Percentiles rank a stretch among this genome's conserved stretches.
Conservation (phyloP, 2,888 invertebrate genomes). For the Mycalesis mineus region DNA sequence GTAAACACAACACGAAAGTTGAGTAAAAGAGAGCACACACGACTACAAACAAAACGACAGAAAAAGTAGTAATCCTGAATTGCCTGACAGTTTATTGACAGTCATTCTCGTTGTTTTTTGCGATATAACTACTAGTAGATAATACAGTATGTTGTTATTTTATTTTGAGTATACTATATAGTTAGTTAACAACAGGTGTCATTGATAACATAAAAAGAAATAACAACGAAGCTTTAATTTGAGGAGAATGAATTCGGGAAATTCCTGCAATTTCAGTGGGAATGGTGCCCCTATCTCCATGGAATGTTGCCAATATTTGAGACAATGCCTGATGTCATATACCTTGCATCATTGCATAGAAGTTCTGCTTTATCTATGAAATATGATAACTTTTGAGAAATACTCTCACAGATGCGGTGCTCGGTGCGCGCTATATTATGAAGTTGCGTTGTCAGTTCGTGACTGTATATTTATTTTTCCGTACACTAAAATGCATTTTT, state of each 20-base stretch:
- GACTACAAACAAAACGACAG: too few relatives aligned
- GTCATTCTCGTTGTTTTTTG: too few relatives aligned
- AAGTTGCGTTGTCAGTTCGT: not conserved
- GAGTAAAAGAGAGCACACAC: too few relatives aligned
- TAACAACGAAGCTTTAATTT: too few relatives aligned
- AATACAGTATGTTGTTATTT: too few relatives aligned
- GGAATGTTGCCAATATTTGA: slow-evolving; percentile 18
- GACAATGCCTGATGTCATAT: slow-evolving; percentile 13
- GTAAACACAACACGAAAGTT: too few relatives aligned
- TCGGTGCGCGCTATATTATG: not conserved
- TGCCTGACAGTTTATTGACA: too few relatives aligned
- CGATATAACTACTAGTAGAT: too few relatives aligned
- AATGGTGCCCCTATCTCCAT: not conserved
- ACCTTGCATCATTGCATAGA: slow-evolving; percentile 13
- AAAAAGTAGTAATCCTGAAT: too few relatives aligned
- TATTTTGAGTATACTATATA: too few relatives aligned
- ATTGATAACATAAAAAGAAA: too few relatives aligned
- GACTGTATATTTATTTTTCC: slow-evolving; percentile 6
- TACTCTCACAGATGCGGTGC: slow-evolving; percentile 9
- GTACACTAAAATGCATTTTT: not conserved
- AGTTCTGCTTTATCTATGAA: slow-evolving; percentile 9
- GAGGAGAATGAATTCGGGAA: not conserved
- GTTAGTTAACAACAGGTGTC: too few relatives aligned
- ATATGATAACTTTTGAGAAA: slow-evolving; percentile 13
- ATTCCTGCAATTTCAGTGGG: not conserved